Conservation (phyloP, 2,113 vertebrate genomes). For the Sciurus niger region DNA sequence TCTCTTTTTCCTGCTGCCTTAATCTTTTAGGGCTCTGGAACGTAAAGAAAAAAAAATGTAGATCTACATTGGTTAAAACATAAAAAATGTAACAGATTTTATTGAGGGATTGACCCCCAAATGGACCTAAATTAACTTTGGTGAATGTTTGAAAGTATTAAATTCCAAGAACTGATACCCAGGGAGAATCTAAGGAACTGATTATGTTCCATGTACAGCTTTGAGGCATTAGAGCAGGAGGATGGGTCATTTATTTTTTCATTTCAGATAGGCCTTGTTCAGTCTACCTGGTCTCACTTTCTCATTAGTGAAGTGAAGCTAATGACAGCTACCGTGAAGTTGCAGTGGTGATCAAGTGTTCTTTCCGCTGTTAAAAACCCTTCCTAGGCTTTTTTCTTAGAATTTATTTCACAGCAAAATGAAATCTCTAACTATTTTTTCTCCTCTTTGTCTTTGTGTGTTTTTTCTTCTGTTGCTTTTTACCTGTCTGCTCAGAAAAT, state of each 20-base stretch:
- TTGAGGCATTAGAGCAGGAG: not conserved
- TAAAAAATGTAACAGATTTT: constrained; percentile 50
- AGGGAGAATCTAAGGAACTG: not conserved
- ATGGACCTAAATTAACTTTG: constrained; percentile 45
- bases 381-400: constrained; percentile 1
- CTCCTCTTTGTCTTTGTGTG: not conserved
- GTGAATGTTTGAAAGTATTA: constrained; percentile 42
- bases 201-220: not conserved
- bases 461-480: constrained; percentile 6
- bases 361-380: not conserved
- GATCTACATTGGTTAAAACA: constrained; percentile 26
- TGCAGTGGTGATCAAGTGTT: constrained; percentile 11
- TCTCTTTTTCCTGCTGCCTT: not conserved
- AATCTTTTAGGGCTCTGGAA: constrained; percentile 28
- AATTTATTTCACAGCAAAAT: constrained; percentile 23
- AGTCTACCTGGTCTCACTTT: not conserved
- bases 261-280: not conserved
- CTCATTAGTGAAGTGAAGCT: constrained; percentile 50
- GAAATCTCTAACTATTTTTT: not conserved
- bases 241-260: not conserved
- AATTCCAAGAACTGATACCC: not conserved
- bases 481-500: constrained; percentile 12
- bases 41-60: constrained; percentile 5
- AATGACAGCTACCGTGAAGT: not conserved
- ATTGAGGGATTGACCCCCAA: not conserved